Percentiles rank a stretch among this genome's conserved stretches.
phyloP scores from a whole-genome alignment of 2,888 invertebrate species.

The Eutolmus rufibarbis region DNA sequence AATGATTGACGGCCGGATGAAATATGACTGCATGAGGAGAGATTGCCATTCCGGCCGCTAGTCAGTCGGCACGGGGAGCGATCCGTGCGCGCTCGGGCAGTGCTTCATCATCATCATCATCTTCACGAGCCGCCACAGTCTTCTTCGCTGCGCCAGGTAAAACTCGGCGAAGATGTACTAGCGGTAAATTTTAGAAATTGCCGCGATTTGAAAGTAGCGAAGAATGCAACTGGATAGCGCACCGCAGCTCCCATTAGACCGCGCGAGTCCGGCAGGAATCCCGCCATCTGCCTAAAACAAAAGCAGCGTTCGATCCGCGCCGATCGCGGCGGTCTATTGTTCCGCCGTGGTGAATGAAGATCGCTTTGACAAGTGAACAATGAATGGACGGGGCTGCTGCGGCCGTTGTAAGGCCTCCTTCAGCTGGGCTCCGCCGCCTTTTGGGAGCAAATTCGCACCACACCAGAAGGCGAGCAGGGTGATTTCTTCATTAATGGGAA shows the following conservation, averaged over 20 bases:
- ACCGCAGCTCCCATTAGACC: not conserved
- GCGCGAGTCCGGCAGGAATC: not conserved
- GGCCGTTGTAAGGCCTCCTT: not conserved
- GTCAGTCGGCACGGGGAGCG: not conserved
- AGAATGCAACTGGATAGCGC: not conserved
- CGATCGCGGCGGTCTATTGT: constrained; percentile 8
- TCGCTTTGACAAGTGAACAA: constrained; percentile 10
- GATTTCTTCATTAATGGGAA: constrained; percentile 21
- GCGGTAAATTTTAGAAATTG: constrained; percentile 22
- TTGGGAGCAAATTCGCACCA: not conserved
- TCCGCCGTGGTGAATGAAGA: not conserved
- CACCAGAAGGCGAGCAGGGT: not conserved
- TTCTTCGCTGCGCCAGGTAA: not conserved
- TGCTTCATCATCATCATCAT: not conserved
- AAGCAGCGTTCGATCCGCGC: not conserved
- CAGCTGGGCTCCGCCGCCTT: not conserved
- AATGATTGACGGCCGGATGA: constrained; percentile 32
- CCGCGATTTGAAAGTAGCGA: not conserved
- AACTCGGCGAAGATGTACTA: not conserved
- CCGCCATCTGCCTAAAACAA: not conserved
- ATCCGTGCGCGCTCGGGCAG: not conserved
- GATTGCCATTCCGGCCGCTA: not conserved
- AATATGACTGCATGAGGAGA: constrained; percentile 26
- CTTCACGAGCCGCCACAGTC: not conserved
- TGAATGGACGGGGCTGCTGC: not conserved